Evolutionary conservation across 2,797 vertebrate species (phyloP), one percentile per base, ranked within the genome.

Genomic region (Decapterus maruadsi): DNA sequence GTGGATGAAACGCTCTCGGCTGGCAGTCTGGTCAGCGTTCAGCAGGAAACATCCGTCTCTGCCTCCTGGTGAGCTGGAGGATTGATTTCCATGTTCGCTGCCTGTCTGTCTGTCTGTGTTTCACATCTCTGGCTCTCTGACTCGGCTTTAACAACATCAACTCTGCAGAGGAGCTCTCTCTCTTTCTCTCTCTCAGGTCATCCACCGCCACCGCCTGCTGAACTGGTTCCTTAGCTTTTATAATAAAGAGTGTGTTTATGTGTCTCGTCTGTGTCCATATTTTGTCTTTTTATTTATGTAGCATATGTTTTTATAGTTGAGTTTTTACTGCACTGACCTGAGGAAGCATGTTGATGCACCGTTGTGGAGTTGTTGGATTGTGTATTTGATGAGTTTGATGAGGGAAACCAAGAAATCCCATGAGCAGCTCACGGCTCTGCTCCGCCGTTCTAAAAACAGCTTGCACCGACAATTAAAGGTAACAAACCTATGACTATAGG

Each of bases 21-120:
- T 79, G 81, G 79, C 76, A 64, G 29, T 58, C 68, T 74, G 51
- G 66, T 68, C 17, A 5, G 17, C 53, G 53, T 61, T 68, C 67
- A 50, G 48, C 78, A 63, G 62, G 70, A 71, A 68, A 59, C 54
- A 72, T 50, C 57, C 53, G 72, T 74, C 55, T 75, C 11, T 53
- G 45, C 56, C 56, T 76, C 29, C 38, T 67, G 36, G 29, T 48
- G 34, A 42, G 38, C 50, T 57, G 59, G 10, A 22, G n/a, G 61
- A 72, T 63, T 60, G 53, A 68, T 76, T 80, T 79, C 26, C 31
- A 75, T 68, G 53, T 12, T 57, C 38, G 68, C 48, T 60, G 69
- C 22, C 54, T 56, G 36, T 62, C 40, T 57, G 8, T 26, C 26
- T 26, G 26, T 26, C 26, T 26, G 26, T 69, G 46, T n/a, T 62